Conservation (phyloP, 2,797 vertebrate species). For the Melanogrammus aeglefinus region DNA sequence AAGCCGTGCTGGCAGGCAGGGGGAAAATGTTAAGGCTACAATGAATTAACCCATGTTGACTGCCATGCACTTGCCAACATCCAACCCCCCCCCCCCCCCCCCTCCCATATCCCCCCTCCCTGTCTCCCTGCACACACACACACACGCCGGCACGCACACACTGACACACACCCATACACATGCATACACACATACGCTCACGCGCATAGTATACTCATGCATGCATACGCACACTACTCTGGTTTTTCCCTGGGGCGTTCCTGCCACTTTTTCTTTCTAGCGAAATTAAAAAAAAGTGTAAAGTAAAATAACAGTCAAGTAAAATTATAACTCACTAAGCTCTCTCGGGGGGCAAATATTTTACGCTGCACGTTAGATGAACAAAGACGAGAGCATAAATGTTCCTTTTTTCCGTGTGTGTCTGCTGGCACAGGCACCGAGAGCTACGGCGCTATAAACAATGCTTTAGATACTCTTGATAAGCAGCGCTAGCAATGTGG, state of each 20-base stretch:
- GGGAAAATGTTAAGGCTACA: conserved; percentile 48
- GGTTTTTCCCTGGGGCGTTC: neutral
- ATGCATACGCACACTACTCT: neutral
- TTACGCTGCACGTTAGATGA: neutral
- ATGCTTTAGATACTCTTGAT: neutral
- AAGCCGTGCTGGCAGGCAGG: conserved; percentile 56
- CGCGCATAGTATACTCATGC: no score
- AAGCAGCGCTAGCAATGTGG: neutral
- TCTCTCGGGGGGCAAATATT: neutral
- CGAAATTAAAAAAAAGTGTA: neutral
- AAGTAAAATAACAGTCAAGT: neutral
- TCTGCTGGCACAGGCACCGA: neutral
- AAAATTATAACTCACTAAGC: neutral
- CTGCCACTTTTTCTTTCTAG: neutral
- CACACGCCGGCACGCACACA: neutral
- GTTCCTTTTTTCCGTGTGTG: neutral
- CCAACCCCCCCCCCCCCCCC: neutral
- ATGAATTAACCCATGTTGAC: conserved; percentile 63
- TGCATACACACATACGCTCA: neutral
- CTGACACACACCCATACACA: neutral
- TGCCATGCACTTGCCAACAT: conserved; percentile 25
- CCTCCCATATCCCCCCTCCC: neutral
- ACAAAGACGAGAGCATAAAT: neutral
- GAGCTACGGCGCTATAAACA: neutral
- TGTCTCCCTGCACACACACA: neutral